phyloP scores from a whole-genome alignment of 2,888 invertebrate species.

The Agrotis ipsilon region DNA sequence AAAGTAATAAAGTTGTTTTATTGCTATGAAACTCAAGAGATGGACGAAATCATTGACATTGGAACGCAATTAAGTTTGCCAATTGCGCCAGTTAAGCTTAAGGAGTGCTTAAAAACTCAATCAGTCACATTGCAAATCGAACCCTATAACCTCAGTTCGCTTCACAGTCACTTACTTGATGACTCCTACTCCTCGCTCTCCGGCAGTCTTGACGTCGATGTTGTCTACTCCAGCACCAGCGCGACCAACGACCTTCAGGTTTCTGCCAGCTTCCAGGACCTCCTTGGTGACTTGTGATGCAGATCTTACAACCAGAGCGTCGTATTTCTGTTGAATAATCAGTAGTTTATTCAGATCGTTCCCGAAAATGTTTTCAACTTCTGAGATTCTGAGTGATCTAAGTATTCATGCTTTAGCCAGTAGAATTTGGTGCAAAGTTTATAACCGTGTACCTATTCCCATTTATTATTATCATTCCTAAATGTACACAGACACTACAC shows the following conservation, averaged over 20 bases:
- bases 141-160: not conserved
- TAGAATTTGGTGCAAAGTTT: no score
- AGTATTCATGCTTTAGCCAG: not conserved
- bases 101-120: not conserved
- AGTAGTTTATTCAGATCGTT: not conserved
- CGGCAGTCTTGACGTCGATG: constrained; percentile 97
- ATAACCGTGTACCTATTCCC: no score
- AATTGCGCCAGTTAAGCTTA: constrained; percentile 12
- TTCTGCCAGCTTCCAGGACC: constrained; percentile 94
- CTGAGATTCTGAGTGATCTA: not conserved
- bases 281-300: constrained; percentile 98
- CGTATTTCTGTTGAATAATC: constrained; percentile 93
- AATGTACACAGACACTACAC: no score
- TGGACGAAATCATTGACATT: constrained; percentile 16
- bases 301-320: constrained; percentile 97
- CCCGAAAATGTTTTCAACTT: not conserved
- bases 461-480: no score
- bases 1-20: not conserved
- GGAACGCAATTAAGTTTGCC: constrained; percentile 11
- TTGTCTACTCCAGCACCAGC: constrained; percentile 99
- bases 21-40: not conserved
- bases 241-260: constrained; percentile 97
- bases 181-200: constrained; percentile 95
- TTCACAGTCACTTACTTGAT: constrained; percentile 94
- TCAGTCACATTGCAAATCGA: not conserved